A percentile compares a stretch with the other conserved stretches of the same genome.
These are phyloP conservation scores for Sialis fuliginosa DNA, from an alignment of 2,888 invertebrate species.

Conservation along the genomic window DNA sequence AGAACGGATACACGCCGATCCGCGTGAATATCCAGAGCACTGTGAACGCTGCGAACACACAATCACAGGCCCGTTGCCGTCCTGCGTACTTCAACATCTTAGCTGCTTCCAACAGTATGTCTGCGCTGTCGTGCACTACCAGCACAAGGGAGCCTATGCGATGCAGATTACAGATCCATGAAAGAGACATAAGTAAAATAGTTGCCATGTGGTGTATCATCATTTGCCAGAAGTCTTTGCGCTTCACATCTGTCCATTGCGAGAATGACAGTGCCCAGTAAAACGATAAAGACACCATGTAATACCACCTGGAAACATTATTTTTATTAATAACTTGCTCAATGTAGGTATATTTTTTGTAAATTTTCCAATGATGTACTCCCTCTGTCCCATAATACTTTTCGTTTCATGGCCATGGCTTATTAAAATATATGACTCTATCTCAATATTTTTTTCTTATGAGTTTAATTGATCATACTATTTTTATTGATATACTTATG, in stretches of 20 bases:
- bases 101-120: conserved; percentile 79
- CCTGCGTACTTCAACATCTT: conserved; percentile 90
- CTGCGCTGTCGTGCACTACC: conserved; percentile 74
- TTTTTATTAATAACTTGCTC: too few species aligned
- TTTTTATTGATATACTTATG: too few species aligned
- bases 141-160: conserved; percentile 82
- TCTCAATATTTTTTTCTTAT: too few species aligned
- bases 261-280: conserved; percentile 89
- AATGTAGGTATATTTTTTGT: too few species aligned
- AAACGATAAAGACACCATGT: conserved; percentile 86
- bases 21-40: conserved; percentile 84
- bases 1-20: conserved; percentile 73
- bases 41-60: conserved; percentile 75
- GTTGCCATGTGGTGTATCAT: conserved; percentile 94
- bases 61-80: conserved; percentile 74
- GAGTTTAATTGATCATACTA: too few species aligned
- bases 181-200: conserved; percentile 73
- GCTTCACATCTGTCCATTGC: conserved; percentile 83
- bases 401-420: too few species aligned
- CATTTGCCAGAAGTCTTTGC: conserved; percentile 97
- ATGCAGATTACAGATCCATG: conserved; percentile 89
- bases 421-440: too few species aligned
- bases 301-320: conserved; percentile 50
- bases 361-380: too few species aligned
- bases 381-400: too few species aligned